These are phyloP conservation scores for Microplitis manilae DNA, from an alignment of 2,888 invertebrate species.

Conservation along the genomic window DNA sequence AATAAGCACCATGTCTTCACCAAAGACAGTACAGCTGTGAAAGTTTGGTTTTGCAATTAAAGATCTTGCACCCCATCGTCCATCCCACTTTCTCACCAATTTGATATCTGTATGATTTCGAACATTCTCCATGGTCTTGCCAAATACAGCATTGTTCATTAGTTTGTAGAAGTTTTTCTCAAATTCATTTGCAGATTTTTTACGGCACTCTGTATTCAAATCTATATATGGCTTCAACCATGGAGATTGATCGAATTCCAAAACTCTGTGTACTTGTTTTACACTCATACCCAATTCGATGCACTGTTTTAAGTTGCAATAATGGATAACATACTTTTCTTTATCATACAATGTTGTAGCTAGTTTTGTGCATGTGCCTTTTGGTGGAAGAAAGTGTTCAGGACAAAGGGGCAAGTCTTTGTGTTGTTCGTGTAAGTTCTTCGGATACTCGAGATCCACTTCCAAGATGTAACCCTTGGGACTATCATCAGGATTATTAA, in stretches of 20 bases:
- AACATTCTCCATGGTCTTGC: conserved; percentile 36
- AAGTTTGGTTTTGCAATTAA: no score
- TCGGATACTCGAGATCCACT: conserved; percentile 54
- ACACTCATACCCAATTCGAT: neutral
- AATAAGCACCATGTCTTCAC: no score
- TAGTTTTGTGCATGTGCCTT: neutral
- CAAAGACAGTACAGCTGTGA: no score
- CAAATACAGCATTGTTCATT: conserved; percentile 36
- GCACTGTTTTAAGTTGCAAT: neutral
- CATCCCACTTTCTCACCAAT: conserved; percentile 52
- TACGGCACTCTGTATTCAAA: conserved; percentile 21
- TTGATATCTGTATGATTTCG: conserved; percentile 62
- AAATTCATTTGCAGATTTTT: conserved; percentile 3
- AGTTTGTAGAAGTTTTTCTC: conserved; percentile 32
- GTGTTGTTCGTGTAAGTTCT: conserved; percentile 57
- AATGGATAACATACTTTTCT: neutral
- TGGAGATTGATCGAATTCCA: conserved; percentile 27
- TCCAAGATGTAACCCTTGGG: no score
- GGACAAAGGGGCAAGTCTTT: conserved; percentile 62
- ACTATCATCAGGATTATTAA: no score
- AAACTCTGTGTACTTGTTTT: conserved; percentile 17
- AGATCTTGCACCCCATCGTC: no score
- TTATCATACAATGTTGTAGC: neutral
- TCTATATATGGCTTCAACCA: conserved; percentile 33
- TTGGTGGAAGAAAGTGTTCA: conserved; percentile 41